phyloP scores from a whole-genome alignment of 2,888 invertebrate species.

The Brachylomia viminalis region DNA sequence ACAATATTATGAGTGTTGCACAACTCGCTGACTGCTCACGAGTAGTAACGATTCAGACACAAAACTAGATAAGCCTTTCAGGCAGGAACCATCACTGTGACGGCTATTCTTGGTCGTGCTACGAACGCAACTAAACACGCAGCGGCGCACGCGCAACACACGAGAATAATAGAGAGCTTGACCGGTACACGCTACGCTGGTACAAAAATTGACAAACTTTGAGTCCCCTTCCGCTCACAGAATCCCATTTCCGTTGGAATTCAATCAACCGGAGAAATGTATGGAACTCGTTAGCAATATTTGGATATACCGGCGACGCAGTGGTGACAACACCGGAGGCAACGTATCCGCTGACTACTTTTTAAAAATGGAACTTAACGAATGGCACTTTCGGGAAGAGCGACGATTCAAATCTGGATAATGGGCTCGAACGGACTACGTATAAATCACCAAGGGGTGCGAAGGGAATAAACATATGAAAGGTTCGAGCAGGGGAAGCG shows the following conservation, averaged over 20 bases:
- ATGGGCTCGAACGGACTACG: conserved; percentile 76
- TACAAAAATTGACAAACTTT: conserved; percentile 81
- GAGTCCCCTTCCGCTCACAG: conserved; percentile 83
- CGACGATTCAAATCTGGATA: conserved; percentile 77
- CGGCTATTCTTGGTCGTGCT: conserved; percentile 88
- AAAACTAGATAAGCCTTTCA: conserved; percentile 74
- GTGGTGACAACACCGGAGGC: conserved; percentile 88
- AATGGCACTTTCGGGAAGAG: conserved; percentile 82
- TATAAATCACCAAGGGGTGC: conserved; percentile 86
- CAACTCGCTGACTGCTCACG: conserved; percentile 77
- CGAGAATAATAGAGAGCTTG: conserved; percentile 81
- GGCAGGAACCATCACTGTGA: conserved; percentile 78
- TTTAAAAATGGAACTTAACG: conserved; percentile 86
- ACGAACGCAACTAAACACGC: conserved; percentile 87
- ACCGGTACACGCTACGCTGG: conserved; percentile 77
- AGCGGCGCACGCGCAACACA: conserved; percentile 83
- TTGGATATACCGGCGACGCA: conserved; percentile 75
- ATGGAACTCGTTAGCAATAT: conserved; percentile 79
- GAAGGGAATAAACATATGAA: conserved; percentile 78
- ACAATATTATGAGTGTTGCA: conserved; percentile 73
- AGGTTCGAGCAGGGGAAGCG: conserved; percentile 71
- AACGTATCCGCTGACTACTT: conserved; percentile 83
- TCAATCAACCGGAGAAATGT: conserved; percentile 83
- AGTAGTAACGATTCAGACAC: conserved; percentile 73
- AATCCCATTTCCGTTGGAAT: conserved; percentile 84